These are phyloP conservation scores for Xanthia togata DNA, from an alignment of 2,888 invertebrate species.

Conservation along the genomic window DNA sequence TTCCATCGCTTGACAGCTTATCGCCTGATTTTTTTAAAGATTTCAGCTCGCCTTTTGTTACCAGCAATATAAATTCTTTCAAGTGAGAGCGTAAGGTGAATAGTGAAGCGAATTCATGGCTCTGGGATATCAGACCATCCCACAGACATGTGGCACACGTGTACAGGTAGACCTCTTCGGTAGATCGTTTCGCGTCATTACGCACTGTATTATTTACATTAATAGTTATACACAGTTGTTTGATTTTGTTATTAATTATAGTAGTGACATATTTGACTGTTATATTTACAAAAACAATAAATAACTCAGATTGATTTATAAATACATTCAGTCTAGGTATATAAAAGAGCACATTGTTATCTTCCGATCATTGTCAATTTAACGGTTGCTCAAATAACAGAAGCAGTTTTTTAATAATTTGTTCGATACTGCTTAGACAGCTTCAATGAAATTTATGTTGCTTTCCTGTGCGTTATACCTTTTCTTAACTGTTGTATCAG, in stretches of 20 bases:
- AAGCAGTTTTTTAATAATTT: not conserved
- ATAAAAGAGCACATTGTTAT: not conserved
- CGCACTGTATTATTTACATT: constrained; percentile 3
- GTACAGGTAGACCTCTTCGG: too few relatives aligned
- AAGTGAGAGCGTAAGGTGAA: too few relatives aligned
- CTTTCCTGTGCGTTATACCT: not conserved
- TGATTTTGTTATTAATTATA: not conserved
- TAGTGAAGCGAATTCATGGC: too few relatives aligned
- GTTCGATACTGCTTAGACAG: not conserved
- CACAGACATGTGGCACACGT: too few relatives aligned
- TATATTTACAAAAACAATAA: constrained; percentile 20
- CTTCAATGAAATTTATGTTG: constrained; percentile 31
- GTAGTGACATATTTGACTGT: not conserved
- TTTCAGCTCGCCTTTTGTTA: too few relatives aligned
- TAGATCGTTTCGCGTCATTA: not conserved
- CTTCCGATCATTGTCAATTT: not conserved
- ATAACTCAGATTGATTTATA: constrained; percentile 31
- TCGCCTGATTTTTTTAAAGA: too few relatives aligned
- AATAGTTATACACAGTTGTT: not conserved
- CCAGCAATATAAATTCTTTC: too few relatives aligned
- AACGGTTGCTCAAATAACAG: not conserved
- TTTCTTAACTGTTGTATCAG: constrained; percentile 3
- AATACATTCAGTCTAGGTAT: constrained; percentile 16
- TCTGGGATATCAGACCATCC: too few relatives aligned
- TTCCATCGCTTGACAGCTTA: too few relatives aligned